Percentiles rank a stretch among this genome's conserved stretches.
phyloP scores from a whole-genome alignment of 1,140 invertebrate genomes.

The Sycobia sp. region DNA sequence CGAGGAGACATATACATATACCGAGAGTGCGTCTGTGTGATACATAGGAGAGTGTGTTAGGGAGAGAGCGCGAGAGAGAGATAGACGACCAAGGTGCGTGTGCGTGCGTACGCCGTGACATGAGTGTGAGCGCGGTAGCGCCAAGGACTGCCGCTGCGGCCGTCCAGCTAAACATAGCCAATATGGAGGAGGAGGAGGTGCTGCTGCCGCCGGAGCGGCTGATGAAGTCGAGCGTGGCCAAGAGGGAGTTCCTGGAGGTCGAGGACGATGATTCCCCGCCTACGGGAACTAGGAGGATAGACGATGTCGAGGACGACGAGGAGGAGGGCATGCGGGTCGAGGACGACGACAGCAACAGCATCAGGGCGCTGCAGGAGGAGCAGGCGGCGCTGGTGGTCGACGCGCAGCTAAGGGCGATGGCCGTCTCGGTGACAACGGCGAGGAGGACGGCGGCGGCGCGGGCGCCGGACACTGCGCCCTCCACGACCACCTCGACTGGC shows the following conservation, averaged over 20 bases:
- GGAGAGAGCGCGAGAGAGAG: too few species aligned
- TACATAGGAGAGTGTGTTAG: too few species aligned
- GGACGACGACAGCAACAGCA: slow-evolving; percentile 40
- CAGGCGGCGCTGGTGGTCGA: slow-evolving; percentile 25
- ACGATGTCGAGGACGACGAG: not conserved
- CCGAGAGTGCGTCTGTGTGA: too few species aligned
- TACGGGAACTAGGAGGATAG: not conserved
- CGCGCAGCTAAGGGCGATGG: slow-evolving; percentile 33
- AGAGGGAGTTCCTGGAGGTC: not conserved
- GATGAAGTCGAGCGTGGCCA: not conserved
- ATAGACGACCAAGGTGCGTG: too few species aligned
- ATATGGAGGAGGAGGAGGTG: slow-evolving; percentile 44
- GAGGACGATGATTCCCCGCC: not conserved
- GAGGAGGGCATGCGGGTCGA: not conserved
- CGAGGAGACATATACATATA: too few species aligned
- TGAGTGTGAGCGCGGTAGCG: slow-evolving; percentile 45
- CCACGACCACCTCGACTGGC: slow-evolving; percentile 44
- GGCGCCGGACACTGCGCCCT: slow-evolving; percentile 50
- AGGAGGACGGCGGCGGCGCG: slow-evolving; percentile 41
- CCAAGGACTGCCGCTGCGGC: slow-evolving; percentile 35
- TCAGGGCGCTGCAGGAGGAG: slow-evolving; percentile 43
- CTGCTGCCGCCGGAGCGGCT: not conserved
- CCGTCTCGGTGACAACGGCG: slow-evolving; percentile 19
- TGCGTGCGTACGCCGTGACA: slow-evolving; percentile 35
- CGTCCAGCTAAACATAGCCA: slow-evolving; percentile 45